Percentiles rank a stretch among this genome's conserved stretches.
phyloP scores from a whole-genome alignment of 2,888 invertebrate genomes.

The Syritta pipiens region DNA sequence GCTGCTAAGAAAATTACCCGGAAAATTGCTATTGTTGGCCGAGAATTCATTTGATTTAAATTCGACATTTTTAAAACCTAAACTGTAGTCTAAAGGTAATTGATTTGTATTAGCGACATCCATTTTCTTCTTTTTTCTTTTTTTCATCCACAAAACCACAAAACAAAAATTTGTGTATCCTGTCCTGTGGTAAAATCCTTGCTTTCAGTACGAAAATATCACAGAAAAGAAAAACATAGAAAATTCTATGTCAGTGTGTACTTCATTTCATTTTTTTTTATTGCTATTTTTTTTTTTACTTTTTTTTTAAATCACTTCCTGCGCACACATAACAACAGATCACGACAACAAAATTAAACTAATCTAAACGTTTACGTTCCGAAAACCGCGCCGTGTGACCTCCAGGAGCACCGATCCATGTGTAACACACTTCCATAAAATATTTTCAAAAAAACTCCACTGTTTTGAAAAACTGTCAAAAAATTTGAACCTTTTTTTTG shows the following conservation, averaged over 20 bases:
- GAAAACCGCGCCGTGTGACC: not conserved
- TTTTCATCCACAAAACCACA: too few species aligned
- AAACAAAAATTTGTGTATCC: not conserved
- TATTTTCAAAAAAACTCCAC: constrained; percentile 1
- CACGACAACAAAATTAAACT: too few species aligned
- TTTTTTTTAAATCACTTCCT: constrained; percentile 42
- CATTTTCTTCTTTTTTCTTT: constrained; percentile 39
- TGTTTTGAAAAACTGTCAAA: constrained; percentile 3
- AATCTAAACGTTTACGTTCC: too few species aligned
- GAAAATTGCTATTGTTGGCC: constrained; percentile 75
- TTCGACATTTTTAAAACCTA: constrained; percentile 72
- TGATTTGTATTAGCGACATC: constrained; percentile 70
- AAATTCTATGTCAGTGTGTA: too few species aligned
- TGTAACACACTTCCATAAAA: not conserved
- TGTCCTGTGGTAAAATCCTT: constrained; percentile 5
- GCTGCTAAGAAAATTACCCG: constrained; percentile 74
- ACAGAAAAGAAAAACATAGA: constrained; percentile 50
- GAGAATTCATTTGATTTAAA: constrained; percentile 60
- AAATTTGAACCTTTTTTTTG: too few species aligned
- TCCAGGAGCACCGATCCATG: not conserved
- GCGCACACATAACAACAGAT: not conserved
- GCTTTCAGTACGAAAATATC: constrained; percentile 38
- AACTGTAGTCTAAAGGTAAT: constrained; percentile 77
- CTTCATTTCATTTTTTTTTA: too few species aligned
- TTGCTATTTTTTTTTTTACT: too few species aligned